Conservation (phyloP, 1,140 invertebrate genomes). For the Ostrea denselamellosa region DNA sequence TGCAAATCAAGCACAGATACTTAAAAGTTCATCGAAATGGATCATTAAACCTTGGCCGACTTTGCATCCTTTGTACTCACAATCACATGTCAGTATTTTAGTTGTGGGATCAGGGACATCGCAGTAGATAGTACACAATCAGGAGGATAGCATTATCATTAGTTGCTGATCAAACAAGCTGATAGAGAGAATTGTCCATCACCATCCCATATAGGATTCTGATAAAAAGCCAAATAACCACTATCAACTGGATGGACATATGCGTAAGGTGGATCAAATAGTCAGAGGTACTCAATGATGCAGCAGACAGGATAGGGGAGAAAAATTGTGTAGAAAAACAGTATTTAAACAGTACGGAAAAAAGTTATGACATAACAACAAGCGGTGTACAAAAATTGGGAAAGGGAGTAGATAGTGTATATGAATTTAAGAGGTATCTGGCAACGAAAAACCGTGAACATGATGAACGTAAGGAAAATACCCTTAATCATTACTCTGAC, state of each 20-base stretch:
- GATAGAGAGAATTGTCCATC: neutral
- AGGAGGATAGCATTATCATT: conserved; percentile 7
- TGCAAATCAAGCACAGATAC: neutral
- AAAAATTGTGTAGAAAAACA: neutral
- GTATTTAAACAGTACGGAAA: neutral
- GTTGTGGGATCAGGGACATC: neutral
- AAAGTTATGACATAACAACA: neutral
- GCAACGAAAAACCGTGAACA: neutral
- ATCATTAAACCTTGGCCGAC: conserved; percentile 21
- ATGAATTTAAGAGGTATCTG: conserved; percentile 13
- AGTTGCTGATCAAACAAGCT: neutral
- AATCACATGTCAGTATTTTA: neutral
- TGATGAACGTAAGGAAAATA: conserved; percentile 34
- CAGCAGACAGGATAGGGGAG: too few species aligned
- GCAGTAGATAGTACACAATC: neutral
- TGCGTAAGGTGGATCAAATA: neutral
- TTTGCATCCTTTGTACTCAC: neutral
- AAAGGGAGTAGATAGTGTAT: neutral
- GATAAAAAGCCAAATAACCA: neutral
- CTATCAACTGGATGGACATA: neutral
- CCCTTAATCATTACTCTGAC: conserved; percentile 7
- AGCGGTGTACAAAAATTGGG: too few species aligned
- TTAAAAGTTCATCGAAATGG: conserved; percentile 2
- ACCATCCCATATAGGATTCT: neutral
- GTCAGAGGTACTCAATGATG: too few species aligned